Base-by-base conservation (phyloP, 92 coral and sea anemone species). In the Epizoanthus rinbou region DNA sequence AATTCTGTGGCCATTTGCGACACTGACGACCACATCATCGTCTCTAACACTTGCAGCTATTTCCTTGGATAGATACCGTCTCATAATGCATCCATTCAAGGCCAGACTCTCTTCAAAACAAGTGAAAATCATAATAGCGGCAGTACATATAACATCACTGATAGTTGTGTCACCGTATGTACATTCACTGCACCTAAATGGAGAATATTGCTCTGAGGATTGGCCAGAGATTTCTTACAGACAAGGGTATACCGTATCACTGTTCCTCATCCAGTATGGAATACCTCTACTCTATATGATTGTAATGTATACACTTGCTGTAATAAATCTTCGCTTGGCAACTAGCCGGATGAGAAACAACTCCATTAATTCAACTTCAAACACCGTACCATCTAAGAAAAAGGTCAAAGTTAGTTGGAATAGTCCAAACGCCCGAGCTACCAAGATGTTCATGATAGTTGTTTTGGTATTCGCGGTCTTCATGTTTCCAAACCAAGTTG, bases 401-500 rank as follows among this genome's bases (percentile, higher is more conserved):
- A 79, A 78, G 72, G 8, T 45, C 10, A 31, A 74, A 1, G 53
- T 45, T 54, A 14, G 52, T 11, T 89, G 93, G 82, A 89, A 74
- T 15, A 93, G 88, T 53, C 97, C 98, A 5, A 97, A 97, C 73
- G 86, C 95, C 17, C 87, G 85, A 16, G 99, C 98, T 6, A 93
- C 93, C 3, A 97, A 94, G 80, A 97, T 97, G 99, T 97, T 97
- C 78, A 88, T 93, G 19, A 82, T 91, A 3, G 98, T 97, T 8
- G 99, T 97, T 11, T 89, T 88, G 7, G 97, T 97, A 8, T 97
- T 97, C 52, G 91, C 99, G 9, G 83, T 94, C 14, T 94, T 94
- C 10, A 97, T 91, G 92, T 84, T 97, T 45, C 99, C 99, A 2
- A 97, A 97, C 68, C 98, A 97, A 80, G 95, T 94, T 0, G 87